These are phyloP conservation scores for Scomber scombrus DNA, from an alignment of 2,113 vertebrate genomes.

Conservation along the genomic window DNA sequence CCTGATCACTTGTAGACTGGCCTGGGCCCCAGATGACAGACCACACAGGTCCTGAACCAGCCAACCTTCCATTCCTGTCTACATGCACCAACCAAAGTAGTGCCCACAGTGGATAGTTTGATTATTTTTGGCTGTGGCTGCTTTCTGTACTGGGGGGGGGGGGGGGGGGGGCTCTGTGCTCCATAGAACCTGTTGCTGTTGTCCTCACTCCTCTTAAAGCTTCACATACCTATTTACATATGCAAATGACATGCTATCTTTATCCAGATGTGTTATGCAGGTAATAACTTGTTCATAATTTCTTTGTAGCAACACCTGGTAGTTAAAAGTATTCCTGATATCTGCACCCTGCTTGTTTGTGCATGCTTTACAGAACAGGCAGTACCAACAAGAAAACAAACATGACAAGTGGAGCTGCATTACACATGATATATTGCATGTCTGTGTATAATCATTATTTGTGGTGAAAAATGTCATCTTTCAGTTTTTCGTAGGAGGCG, in stretches of 20 bases:
- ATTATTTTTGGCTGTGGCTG: not conserved
- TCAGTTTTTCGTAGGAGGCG: too few species aligned
- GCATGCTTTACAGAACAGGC: too few species aligned
- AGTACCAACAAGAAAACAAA: too few species aligned
- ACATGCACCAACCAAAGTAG: not conserved
- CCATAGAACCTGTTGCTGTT: not conserved
- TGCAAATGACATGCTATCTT: too few species aligned
- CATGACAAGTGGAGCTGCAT: too few species aligned
- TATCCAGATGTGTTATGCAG: not conserved
- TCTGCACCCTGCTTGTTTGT: too few species aligned
- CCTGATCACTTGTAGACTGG: conserved; percentile 4
- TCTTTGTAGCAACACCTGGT: too few species aligned
- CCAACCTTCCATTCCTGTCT: not conserved
- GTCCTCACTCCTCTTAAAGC: not conserved
- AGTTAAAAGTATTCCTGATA: too few species aligned
- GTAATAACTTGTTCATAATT: not conserved
- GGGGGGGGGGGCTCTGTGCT: not conserved
- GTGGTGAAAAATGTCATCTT: too few species aligned
- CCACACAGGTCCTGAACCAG: not conserved
- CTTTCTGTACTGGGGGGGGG: not conserved
- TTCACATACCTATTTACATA: not conserved
- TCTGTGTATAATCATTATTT: too few species aligned
- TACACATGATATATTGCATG: too few species aligned
- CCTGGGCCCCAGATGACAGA: not conserved
- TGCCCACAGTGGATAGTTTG: not conserved